Evolutionary conservation across 1,140 invertebrate genomes (phyloP), one percentile per base, ranked within the genome.

Genomic region (Drosophila nigrodunni): DNA sequence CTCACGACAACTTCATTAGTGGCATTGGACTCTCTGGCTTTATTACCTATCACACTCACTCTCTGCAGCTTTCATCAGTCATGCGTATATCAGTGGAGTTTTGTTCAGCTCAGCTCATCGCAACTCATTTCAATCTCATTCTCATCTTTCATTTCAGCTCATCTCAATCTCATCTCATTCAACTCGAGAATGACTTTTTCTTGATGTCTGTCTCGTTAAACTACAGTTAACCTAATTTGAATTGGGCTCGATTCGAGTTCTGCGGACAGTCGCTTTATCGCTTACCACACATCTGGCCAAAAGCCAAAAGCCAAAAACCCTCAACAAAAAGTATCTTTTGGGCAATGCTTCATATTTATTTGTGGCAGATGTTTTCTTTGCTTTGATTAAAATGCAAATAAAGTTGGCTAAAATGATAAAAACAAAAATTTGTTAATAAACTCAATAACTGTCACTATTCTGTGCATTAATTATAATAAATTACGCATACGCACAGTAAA

Each of bases 401-500:
- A 30, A 21, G 9, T 10, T 25, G 35, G 8, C 25, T 25, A 54
- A 37, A 62, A 41, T 21, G 34, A 59, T 54, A 46, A 39, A 57
- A 58, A 49, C 37, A 60, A 73, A 67, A 82, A 77, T 71, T 78
- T 46, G 71, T 75, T 82, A 86, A 82, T 88, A 88, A 87, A 80
- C 55, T 65, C 69, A 87, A 87, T 83, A 88, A 74, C 82, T 80
- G 82, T 83, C 80, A 80, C 66, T 55, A 44, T 74, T 77, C 69
- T 35, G 41, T 69, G 83, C 73, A 80, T 87, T 88, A 80, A 87
- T 87, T 88, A 87, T 47, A 87, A 83, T 80, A 88, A 65, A 77
- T 88, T 87, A 80, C 68, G 64, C 47, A 68, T 69, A 72, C 61
- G 75, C 74, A 74, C 43, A 61, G 18, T 74, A 70, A 62, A 49